Evolutionary conservation across 2,113 vertebrate species (phyloP), one percentile per base, ranked within the genome.

Genomic region (Malurus alboscapulatus): DNA sequence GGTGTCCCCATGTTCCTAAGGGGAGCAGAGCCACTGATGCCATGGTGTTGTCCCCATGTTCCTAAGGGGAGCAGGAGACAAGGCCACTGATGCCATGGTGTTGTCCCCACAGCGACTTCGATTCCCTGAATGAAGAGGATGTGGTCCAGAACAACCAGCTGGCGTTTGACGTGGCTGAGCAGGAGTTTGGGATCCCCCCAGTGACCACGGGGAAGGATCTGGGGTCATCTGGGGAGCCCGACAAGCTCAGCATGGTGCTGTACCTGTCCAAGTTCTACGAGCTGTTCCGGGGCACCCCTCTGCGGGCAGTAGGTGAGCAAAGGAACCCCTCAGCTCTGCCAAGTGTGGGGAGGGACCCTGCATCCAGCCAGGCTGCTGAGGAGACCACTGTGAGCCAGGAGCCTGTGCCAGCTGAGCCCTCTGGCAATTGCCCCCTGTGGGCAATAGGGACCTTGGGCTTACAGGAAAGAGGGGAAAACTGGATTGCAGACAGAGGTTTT

Each of bases 191-290:
- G n/a, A 99, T 99, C 94, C 94, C 97, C 22, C 97, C 99, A 0
- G 97, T 99, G 94, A 98, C 97, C 53, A 98, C 98, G 0, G 98
- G 96, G 59, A 97, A 97, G 94, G 99, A 99, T 96, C 97, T 99
- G 97, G 98, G 97, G 0, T 98, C 91, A 0, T 97, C 95, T 0
- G 94, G 96, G 76, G 98, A 98, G 93, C 98, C 98, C 0, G 98
- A 99, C 96, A 99, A 99, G 92, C 98, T 98, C 92, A 98, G 95
- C 95, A 98, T 99, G 98, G 98, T 97, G 84, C 96, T 98, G 92
- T 99, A 99, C 97, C 98, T 99, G 89, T 99, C 99, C 95, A 99
- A 98, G 92, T 99, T 99, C 95, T 99, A 99, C 1, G 99, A 99
- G 95, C 98, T 99, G 74, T 99, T 99, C 98, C 97, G 98, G 24